These are phyloP conservation scores for Hydropotes inermis DNA, from an alignment of 2,113 vertebrate species.

Conservation along the genomic window DNA sequence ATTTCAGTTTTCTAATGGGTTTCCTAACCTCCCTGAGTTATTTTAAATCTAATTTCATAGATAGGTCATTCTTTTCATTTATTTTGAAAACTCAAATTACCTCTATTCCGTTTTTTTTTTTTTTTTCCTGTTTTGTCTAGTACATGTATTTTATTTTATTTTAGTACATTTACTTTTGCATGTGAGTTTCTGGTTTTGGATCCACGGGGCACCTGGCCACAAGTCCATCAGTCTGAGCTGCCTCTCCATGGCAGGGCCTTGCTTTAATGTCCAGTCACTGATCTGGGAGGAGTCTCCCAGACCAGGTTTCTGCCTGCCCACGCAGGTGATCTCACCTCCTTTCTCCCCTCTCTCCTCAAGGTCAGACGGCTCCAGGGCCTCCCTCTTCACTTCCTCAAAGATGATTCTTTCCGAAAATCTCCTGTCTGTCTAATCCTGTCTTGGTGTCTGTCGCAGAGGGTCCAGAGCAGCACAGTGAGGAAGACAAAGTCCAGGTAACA, in stretches of 20 bases:
- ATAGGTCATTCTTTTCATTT: background rate
- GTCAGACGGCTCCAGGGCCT: background rate
- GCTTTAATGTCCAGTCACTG: background rate
- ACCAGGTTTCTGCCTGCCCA: background rate
- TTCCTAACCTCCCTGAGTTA: background rate
- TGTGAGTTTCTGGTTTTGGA: background rate
- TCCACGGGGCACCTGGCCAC: background rate
- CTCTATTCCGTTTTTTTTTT: background rate
- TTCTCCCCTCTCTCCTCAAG: background rate
- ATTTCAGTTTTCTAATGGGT: background rate
- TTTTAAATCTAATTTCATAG: background rate
- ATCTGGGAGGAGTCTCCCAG: background rate
- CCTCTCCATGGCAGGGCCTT: background rate
- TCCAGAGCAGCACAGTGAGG: background rate
- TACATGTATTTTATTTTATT: background rate
- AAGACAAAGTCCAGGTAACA: background rate
- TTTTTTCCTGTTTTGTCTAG: too few species aligned
- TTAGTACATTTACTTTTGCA: background rate
- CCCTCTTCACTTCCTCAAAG: background rate
- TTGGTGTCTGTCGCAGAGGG: background rate
- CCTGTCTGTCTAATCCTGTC: background rate
- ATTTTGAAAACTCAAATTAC: background rate
- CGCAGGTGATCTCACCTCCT: background rate
- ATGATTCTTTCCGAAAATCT: background rate
- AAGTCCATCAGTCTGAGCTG: accelerated